These are phyloP conservation scores for Hydropsyche tenuis DNA, from an alignment of 1,140 invertebrate genomes.

Conservation along the genomic window DNA sequence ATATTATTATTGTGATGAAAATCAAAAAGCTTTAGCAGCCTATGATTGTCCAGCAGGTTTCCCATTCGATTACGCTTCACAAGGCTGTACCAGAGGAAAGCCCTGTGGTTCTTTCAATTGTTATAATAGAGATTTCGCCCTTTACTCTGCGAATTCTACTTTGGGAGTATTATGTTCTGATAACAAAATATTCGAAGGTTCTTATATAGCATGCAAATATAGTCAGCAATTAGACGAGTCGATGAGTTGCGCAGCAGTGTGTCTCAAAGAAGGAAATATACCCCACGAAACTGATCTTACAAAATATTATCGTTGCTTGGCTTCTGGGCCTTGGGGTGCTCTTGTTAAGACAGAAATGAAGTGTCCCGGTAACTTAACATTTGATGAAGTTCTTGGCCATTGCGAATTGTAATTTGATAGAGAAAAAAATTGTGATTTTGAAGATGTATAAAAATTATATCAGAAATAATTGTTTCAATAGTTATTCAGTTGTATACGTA, in stretches of 20 bases:
- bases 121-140: background rate
- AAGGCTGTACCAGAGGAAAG: background rate
- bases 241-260: background rate
- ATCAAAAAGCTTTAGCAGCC: background rate
- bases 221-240: constrained; percentile 3
- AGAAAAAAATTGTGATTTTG: too few species aligned
- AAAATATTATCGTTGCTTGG: constrained; percentile 7
- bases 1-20: constrained; percentile 16
- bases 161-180: background rate
- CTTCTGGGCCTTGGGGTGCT: constrained; percentile 16
- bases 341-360: background rate
- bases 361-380: background rate
- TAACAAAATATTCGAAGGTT: background rate
- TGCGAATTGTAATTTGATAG: too few species aligned
- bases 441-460: too few species aligned
- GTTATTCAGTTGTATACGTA: too few species aligned
- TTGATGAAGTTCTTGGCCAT: background rate
- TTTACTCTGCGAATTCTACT: background rate
- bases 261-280: constrained; percentile 5
- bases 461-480: too few species aligned
- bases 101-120: constrained; percentile 3
- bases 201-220: background rate
- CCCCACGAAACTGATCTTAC: constrained; percentile 12
- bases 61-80: constrained; percentile 9
- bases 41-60: constrained; percentile 17